Evolutionary conservation across 2,797 vertebrate genomes (phyloP).

Genomic region (Enteromius unitaeniatus): DNA sequence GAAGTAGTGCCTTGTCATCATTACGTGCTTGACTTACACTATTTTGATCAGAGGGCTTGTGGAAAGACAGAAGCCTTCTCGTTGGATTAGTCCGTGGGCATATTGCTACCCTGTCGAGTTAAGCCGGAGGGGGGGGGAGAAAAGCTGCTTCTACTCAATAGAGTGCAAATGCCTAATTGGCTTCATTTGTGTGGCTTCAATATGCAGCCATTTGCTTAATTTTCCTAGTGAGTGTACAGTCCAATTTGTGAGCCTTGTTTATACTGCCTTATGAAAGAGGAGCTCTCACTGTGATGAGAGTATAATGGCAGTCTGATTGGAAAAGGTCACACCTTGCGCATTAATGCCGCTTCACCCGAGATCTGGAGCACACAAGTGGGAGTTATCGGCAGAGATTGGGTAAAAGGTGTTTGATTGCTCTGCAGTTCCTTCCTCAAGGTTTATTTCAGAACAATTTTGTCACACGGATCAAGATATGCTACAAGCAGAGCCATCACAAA

Average conservation of each 20-base stretch:
- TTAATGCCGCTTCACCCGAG: constrained; percentile 41
- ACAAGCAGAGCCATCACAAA: not conserved
- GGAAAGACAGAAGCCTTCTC: constrained; percentile 14
- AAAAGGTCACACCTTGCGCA: constrained; percentile 55
- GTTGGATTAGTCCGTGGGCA: constrained; percentile 1
- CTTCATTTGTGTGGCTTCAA: constrained; percentile 53
- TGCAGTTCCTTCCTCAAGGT: not conserved
- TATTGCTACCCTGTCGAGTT: constrained; percentile 25
- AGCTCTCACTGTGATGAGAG: constrained; percentile 36
- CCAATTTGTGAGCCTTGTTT: constrained; percentile 61
- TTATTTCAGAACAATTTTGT: not conserved
- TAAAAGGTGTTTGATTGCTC: constrained; percentile 45
- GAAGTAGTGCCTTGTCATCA: constrained; percentile 34
- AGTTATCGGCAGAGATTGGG: constrained; percentile 23
- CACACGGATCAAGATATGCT: not conserved
- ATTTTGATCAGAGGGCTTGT: constrained; percentile 36
- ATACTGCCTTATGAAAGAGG: constrained; percentile 15
- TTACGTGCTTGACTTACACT: constrained; percentile 38
- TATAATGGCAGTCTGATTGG: constrained; percentile 48
- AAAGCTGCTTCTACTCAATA: not conserved
- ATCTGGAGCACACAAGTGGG: constrained; percentile 22
- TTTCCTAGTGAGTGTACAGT: constrained; percentile 38
- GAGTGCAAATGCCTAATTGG: constrained; percentile 58
- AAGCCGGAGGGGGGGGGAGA: constrained; percentile 9
- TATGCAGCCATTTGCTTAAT: constrained; percentile 48